Base-by-base conservation (phyloP, 2,888 invertebrate genomes). In the Physocephala rufipes region DNA sequence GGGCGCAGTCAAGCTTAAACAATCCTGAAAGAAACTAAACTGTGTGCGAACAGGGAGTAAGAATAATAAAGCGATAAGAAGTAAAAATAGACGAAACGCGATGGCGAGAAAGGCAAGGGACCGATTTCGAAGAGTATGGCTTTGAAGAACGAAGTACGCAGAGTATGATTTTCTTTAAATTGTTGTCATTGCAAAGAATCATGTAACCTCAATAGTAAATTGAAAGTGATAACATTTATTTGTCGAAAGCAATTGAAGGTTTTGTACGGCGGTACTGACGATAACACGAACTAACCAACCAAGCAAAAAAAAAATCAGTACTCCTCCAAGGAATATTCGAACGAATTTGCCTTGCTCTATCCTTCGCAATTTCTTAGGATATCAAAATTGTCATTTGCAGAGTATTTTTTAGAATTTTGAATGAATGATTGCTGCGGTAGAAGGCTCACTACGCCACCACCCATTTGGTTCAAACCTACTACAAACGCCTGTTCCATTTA, bases 371-470 rank as follows among this genome's bases (percentile, higher is more conserved):
- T 72, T 70, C n/a, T 12, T 51, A 49, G 63, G 71, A 59, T 55
- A 28, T 47, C 24, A 64, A 63, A 67, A 75, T 71, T 73, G 73
- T 73, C 73, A 72, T 73, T 76, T 70, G 59, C 71, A 75, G 62
- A 72, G 74, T 67, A 71, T 70, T 16, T n/a, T n/a, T 49, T 49
- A 70, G 73, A 9, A 36, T 36, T 7, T 36, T 36, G 5, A 4
- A 36, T 36, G 5, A n/a, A 36, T 36, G 36, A 7, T 4, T 7
- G 36, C 9, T 9, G 36, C 9, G 4, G 36, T 36, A 9, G 36
- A 9, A 36, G 4, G 36, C 9, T 36, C 36, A 36, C 36, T 9
- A 36, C 9, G 36, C 36, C 36, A 36, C 36, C 5, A 36, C 9
- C n/a, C n/a, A n/a, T 36, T 36, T 36, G 4, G 36, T 36, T 7